Percentiles rank a stretch among this genome's conserved stretches.
Evolutionary conservation across 2,797 vertebrate species (phyloP).

Genomic region (Perodicticus potto): DNA sequence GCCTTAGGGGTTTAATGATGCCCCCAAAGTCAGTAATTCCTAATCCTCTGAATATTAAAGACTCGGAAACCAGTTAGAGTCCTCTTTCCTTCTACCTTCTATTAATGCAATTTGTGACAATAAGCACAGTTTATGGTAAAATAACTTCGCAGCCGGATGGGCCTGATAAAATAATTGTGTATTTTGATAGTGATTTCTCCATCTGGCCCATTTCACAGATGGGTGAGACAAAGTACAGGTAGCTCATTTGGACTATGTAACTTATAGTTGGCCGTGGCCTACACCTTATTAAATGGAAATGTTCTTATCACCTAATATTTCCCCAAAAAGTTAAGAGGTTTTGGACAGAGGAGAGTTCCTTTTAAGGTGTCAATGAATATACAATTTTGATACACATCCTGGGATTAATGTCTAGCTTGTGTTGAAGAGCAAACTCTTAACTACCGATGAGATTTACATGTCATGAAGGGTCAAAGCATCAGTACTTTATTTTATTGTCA

Average conservation of each 20-base stretch:
- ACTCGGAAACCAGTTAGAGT: neutral
- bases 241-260: accelerated
- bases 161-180: accelerated
- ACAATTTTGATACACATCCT: neutral
- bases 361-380: neutral
- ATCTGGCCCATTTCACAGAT: neutral
- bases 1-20: neutral
- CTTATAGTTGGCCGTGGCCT: accelerated
- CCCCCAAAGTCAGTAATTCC: accelerated
- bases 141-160: accelerated
- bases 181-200: accelerated
- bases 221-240: accelerated
- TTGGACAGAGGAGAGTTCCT: neutral
- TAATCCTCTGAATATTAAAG: neutral
- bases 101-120: accelerated
- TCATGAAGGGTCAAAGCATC: neutral
- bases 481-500: neutral
- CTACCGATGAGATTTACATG: neutral
- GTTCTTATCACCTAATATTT: neutral
- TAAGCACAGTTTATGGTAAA: neutral
- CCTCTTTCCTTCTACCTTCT: accelerated
- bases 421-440: neutral
- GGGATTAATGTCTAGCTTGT: neutral
- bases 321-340: neutral
- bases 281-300: accelerated